phyloP scores from a whole-genome alignment of 2,113 vertebrate genomes.

The Axis porcinus region DNA sequence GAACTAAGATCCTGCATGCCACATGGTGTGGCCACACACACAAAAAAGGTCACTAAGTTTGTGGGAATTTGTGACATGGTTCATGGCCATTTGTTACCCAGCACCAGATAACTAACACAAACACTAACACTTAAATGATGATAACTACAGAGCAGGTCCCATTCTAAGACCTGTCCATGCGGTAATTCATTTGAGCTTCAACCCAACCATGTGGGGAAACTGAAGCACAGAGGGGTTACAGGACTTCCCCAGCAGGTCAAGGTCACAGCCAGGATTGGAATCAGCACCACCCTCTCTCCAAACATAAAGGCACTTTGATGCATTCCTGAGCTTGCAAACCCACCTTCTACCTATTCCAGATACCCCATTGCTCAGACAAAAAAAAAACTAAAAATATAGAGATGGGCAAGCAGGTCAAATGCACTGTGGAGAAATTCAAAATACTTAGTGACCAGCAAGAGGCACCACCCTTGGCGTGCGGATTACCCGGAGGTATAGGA shows the following conservation, averaged over 20 bases:
- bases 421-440: background rate
- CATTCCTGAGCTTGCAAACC: background rate
- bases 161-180: background rate
- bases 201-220: background rate
- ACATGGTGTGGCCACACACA: background rate
- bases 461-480: accelerated
- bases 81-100: background rate
- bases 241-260: background rate
- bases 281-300: background rate
- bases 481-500: background rate
- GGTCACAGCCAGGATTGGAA: background rate
- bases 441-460: background rate
- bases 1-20: background rate
- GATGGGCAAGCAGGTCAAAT: background rate
- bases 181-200: background rate
- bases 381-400: background rate
- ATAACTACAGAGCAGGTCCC: too few species aligned
- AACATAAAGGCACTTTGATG: background rate
- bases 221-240: background rate
- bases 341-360: background rate
- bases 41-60: background rate
- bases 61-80: background rate
- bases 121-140: background rate
- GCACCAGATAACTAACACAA: background rate
- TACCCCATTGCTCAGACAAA: background rate